Evolutionary conservation across 2,888 invertebrate species (phyloP).

Genomic region (Cotesia congregata): DNA sequence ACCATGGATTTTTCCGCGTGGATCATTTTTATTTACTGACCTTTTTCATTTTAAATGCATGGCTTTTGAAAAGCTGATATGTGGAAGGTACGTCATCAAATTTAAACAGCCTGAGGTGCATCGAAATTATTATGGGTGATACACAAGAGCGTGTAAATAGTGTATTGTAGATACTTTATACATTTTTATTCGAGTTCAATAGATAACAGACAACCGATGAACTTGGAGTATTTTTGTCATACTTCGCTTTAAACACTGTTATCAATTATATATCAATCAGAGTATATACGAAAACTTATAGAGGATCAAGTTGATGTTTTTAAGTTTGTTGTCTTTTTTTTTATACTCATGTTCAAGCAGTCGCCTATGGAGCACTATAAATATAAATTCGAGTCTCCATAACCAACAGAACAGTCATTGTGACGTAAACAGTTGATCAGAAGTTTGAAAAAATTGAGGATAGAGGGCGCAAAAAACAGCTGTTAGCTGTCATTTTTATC

Average conservation of each 20-base stretch:
- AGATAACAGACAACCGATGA: neutral
- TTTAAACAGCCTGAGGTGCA: neutral
- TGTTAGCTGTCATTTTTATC: too few species aligned
- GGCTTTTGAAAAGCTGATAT: neutral
- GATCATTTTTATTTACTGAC: neutral
- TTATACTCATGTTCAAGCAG: too few species aligned
- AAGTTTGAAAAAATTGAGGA: too few species aligned
- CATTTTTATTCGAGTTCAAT: neutral
- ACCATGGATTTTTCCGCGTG: neutral
- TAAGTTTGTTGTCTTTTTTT: too few species aligned
- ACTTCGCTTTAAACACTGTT: neutral
- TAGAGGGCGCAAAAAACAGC: too few species aligned
- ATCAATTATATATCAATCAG: neutral
- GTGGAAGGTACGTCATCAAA: neutral
- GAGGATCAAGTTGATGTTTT: too few species aligned
- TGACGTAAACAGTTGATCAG: too few species aligned
- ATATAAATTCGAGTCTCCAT: too few species aligned
- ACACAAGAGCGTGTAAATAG: neutral
- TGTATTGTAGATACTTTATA: neutral
- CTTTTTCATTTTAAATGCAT: neutral
- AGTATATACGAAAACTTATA: too few species aligned
- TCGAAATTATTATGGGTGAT: neutral
- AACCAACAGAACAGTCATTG: too few species aligned
- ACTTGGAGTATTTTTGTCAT: neutral
- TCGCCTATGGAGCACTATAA: too few species aligned